A percentile compares a stretch with the other conserved stretches of the same genome.
Conservation (phyloP, 2,113 vertebrate genomes). For the Pogonocichla stellata region DNA sequence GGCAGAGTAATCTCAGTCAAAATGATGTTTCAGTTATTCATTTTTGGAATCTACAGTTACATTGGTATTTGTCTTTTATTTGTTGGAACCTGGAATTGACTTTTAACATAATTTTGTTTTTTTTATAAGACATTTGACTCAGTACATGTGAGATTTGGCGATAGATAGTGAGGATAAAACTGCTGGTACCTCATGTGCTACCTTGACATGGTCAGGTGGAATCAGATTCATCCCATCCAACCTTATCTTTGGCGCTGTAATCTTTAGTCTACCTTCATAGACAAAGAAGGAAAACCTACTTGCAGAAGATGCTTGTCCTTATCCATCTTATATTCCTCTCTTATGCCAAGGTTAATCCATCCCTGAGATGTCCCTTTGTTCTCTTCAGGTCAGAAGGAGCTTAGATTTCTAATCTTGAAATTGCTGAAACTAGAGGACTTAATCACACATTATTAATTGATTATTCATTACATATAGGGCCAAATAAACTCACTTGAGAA, state of each 20-base stretch:
- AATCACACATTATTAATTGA: background rate
- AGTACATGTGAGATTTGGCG: background rate
- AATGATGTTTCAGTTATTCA: background rate
- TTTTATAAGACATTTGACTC: background rate
- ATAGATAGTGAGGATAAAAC: background rate
- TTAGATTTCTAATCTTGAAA: background rate
- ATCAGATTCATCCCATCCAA: background rate
- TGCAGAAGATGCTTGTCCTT: background rate
- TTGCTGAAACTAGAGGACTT: background rate
- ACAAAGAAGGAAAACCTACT: background rate
- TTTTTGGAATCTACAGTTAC: background rate
- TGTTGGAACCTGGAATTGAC: background rate
- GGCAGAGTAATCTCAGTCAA: background rate
- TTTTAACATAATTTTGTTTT: background rate
- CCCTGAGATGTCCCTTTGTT: background rate
- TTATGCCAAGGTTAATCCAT: background rate
- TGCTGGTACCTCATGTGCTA: background rate
- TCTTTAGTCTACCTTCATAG: background rate
- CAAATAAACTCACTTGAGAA: background rate
- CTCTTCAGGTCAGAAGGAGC: background rate
- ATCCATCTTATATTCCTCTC: background rate
- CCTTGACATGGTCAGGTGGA: background rate
- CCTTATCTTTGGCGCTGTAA: background rate
- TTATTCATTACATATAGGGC: background rate
- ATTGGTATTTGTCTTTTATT: background rate